A percentile compares a stretch with the other conserved stretches of the same genome.
Evolutionary conservation across 2,888 invertebrate species (phyloP).

Genomic region (Rhagonycha lutea): DNA sequence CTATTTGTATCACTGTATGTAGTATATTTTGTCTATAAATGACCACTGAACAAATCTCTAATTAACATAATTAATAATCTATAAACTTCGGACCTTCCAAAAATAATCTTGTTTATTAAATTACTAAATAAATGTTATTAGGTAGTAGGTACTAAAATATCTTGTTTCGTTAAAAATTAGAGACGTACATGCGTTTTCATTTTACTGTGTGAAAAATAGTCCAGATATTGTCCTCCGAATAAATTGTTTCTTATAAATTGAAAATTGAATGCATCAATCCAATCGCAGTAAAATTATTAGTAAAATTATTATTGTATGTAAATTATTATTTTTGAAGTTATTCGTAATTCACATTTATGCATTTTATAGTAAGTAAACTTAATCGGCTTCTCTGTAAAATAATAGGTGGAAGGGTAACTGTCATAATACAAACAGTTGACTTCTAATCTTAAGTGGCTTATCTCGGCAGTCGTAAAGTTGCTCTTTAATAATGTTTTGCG

Average conservation of each 20-base stretch:
- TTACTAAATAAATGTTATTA: not conserved
- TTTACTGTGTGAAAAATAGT: not conserved
- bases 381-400: conserved; percentile 12
- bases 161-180: not conserved
- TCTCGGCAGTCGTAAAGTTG: conserved; percentile 18
- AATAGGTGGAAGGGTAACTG: conserved; percentile 26
- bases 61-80: not conserved
- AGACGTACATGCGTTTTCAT: not conserved
- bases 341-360: not conserved
- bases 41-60: not conserved
- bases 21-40: not conserved
- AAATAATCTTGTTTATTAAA: not conserved
- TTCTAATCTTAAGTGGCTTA: conserved; percentile 23
- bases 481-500: not conserved
- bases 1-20: too few relatives aligned
- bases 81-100: not conserved
- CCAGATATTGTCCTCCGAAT: not conserved
- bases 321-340: too few relatives aligned
- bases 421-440: conserved; percentile 22
- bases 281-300: too few relatives aligned
- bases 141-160: not conserved
- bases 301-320: not conserved
- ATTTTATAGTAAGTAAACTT: not conserved
- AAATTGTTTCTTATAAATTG: not conserved
- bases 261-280: not conserved